These are phyloP conservation scores for Mugil cephalus DNA, from an alignment of 2,113 vertebrate species.

Conservation along the genomic window DNA sequence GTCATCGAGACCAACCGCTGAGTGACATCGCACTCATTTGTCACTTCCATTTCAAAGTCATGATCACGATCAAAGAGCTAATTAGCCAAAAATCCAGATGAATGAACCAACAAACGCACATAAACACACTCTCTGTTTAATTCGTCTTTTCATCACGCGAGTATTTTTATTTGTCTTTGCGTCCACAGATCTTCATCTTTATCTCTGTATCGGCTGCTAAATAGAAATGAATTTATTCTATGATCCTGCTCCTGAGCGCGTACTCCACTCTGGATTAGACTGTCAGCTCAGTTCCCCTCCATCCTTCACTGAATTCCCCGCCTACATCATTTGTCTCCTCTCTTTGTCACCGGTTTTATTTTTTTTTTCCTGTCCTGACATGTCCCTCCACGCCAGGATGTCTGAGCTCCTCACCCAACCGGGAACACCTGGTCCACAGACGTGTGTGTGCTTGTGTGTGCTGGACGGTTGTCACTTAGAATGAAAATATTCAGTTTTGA, in stretches of 20 bases:
- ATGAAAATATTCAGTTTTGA: too few species aligned
- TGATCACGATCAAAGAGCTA: constrained; percentile 10
- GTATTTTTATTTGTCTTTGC: background rate
- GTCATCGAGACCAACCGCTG: constrained; percentile 7
- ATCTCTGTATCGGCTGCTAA: background rate
- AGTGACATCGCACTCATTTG: constrained; percentile 31
- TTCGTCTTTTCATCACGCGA: background rate
- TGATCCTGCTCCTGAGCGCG: background rate
- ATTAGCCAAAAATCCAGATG: constrained; percentile 12
- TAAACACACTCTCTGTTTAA: background rate
- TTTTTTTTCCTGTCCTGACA: constrained; percentile 39
- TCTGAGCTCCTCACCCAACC: constrained; percentile 14
- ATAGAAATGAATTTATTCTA: background rate
- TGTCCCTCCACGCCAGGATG: constrained; percentile 25
- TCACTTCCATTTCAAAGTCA: constrained; percentile 30
- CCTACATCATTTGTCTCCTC: constrained; percentile 2
- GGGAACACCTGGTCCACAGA: constrained; percentile 44
- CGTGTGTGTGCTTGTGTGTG: constrained; percentile 6
- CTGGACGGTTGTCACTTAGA: background rate
- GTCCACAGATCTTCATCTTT: background rate
- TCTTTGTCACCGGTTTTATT: constrained; percentile 16
- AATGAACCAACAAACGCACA: constrained; percentile 1
- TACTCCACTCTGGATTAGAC: background rate
- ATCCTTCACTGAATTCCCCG: background rate
- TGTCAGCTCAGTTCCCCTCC: background rate